These are phyloP conservation scores for Acrocephalus arundinaceus DNA, from an alignment of 2,113 vertebrate species.

Conservation along the genomic window DNA sequence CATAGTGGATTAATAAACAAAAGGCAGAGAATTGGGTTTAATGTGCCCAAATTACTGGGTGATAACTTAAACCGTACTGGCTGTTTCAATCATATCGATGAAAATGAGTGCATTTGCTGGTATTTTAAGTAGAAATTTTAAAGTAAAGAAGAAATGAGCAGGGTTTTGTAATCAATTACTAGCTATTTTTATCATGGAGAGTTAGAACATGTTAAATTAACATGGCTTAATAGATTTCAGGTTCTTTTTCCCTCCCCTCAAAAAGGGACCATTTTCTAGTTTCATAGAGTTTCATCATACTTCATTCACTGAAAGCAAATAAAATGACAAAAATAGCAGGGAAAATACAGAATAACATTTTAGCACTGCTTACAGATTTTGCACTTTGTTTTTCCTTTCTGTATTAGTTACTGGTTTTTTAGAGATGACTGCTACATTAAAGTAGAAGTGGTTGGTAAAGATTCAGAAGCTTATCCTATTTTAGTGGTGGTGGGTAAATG, in stretches of 20 bases:
- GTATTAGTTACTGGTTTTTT: slow-evolving; percentile 16
- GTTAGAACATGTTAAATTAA: slow-evolving; percentile 32
- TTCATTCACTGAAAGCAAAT: background rate
- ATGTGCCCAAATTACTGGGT: slow-evolving; percentile 40
- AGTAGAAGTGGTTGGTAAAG: background rate
- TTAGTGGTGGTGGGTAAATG: slow-evolving; percentile 19
- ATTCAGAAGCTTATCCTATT: background rate
- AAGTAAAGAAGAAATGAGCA: background rate
- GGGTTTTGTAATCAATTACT: slow-evolving; percentile 36
- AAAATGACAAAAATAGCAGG: background rate
- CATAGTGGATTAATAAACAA: slow-evolving; percentile 57
- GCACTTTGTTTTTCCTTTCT: background rate
- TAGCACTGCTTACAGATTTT: background rate
- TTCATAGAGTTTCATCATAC: background rate
- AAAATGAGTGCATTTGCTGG: background rate
- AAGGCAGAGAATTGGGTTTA: slow-evolving; percentile 29
- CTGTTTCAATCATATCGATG: background rate
- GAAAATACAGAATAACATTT: background rate
- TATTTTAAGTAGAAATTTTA: background rate
- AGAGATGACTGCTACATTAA: background rate
- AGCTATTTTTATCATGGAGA: background rate
- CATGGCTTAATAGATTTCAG: background rate
- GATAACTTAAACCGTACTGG: slow-evolving; percentile 45
- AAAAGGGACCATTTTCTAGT: background rate
- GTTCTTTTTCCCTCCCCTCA: background rate